Evolutionary conservation across 2,113 vertebrate species (phyloP), one percentile per base, ranked within the genome.

Genomic region (Sapayoa aenigma): DNA sequence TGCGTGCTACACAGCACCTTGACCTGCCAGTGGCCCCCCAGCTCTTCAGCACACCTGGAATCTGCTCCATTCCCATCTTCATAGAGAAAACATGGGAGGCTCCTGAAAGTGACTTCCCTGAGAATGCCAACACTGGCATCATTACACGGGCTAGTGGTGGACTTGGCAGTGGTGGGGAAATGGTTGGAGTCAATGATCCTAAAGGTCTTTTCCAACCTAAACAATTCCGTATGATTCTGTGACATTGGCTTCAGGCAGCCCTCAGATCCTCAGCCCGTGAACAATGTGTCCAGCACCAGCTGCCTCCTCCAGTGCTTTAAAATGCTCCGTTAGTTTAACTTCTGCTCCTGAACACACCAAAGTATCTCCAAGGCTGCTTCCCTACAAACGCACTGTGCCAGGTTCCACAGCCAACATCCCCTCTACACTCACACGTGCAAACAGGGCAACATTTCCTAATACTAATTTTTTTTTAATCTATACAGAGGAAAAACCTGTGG

Each of bases 1-100:
- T n/a, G n/a, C n/a, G n/a, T n/a, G n/a, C n/a, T n/a, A n/a, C 3
- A 2, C 1, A 5, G 44, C 3, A 23, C 8, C 11, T 12, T 3
- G 9, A 11, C 21, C 67, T 9, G 3, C 18, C 15, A 19, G 75
- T 83, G 23, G 25, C 31, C 68, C 25, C 52, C 55, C 37, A 9
- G 71, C 46, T 31, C 69, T 9, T 23, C 25, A 8, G 46, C 6
- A 24, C 10, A 15, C 1, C 33, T 4, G 6, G 25, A 37, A 56
- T 6, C 67, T 14, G 15, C 14, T 35, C 49, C 11, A 1, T 8
- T 46, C 65, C 74, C 39, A 9, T 4, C 33, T 19, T 44, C 49
- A 66, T 2, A 18, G 9, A 12, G 13, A 23, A 83, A 78, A 16
- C 28, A 11, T 1, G 2, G 11, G 13, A 41, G 5, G 11, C 35